Conservation (phyloP, 2,113 vertebrate genomes). For the Callospermophilus lateralis region DNA sequence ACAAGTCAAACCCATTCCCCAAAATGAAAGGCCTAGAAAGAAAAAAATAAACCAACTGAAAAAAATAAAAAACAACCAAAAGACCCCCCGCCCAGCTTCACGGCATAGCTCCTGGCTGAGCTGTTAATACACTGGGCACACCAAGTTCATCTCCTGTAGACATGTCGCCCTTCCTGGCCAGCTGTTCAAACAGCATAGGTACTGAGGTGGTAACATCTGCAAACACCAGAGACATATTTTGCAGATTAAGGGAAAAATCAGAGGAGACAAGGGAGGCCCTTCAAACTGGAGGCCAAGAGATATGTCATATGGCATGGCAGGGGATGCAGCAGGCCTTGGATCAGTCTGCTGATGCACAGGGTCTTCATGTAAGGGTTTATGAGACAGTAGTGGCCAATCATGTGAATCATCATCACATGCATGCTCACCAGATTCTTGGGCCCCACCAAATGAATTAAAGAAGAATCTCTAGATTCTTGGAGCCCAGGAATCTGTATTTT, state of each 20-base stretch:
- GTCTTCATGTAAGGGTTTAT: not conserved
- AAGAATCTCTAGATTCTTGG: not conserved
- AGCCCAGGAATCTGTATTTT: not conserved
- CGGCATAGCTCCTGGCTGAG: not conserved
- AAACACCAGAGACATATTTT: not conserved
- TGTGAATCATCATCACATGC: no score
- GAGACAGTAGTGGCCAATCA: not conserved
- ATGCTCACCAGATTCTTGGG: not conserved
- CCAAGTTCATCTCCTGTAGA: not conserved
- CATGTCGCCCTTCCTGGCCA: not conserved
- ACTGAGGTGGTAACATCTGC: not conserved
- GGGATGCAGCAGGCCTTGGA: not conserved
- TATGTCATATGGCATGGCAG: not conserved
- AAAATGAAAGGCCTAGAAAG: not conserved
- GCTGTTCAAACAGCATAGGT: slow-evolving; percentile 28
- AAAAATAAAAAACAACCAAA: not conserved
- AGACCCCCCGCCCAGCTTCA: no score
- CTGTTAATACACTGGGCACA: not conserved
- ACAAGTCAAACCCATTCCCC: not conserved
- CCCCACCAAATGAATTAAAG: not conserved
- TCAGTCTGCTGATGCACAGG: not conserved
- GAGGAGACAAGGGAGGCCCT: not conserved
- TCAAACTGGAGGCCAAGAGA: not conserved
- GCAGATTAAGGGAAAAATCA: not conserved
- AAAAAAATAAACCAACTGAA: not conserved